phyloP scores from a whole-genome alignment of 2,113 vertebrate species.

The Balaenoptera acutorostrata region DNA sequence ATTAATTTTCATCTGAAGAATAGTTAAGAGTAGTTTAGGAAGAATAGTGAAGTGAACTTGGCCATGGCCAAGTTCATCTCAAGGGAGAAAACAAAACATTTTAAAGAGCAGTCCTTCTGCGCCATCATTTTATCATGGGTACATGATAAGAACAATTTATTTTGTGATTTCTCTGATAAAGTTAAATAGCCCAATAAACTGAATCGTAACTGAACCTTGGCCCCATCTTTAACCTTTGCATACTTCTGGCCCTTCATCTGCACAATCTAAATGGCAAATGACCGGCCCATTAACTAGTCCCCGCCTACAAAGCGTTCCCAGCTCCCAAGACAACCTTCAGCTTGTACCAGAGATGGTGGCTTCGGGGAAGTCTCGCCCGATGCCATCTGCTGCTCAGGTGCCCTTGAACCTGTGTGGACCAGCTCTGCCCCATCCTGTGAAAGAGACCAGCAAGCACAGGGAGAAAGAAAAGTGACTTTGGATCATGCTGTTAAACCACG shows the following conservation, averaged over 20 bases:
- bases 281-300: neutral
- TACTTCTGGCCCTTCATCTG: neutral
- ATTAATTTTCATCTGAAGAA: conserved; percentile 29
- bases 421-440: neutral
- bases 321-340: neutral
- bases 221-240: neutral
- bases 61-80: neutral
- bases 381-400: neutral
- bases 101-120: neutral
- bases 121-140: neutral
- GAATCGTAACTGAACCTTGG: neutral
- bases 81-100: conserved; percentile 7
- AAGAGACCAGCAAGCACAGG: neutral
- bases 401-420: neutral
- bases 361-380: neutral
- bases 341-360: neutral
- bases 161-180: conserved; percentile 42
- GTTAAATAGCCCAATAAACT: conserved; percentile 20
- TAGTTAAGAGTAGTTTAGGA: neutral
- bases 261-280: neutral
- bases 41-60: no score
- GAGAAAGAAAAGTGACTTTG: neutral
- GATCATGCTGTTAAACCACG: neutral
- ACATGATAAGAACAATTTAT: neutral
- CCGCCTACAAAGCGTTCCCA: neutral